Base-by-base conservation (phyloP, 2,888 invertebrate species). In the Aplocera efformata region DNA sequence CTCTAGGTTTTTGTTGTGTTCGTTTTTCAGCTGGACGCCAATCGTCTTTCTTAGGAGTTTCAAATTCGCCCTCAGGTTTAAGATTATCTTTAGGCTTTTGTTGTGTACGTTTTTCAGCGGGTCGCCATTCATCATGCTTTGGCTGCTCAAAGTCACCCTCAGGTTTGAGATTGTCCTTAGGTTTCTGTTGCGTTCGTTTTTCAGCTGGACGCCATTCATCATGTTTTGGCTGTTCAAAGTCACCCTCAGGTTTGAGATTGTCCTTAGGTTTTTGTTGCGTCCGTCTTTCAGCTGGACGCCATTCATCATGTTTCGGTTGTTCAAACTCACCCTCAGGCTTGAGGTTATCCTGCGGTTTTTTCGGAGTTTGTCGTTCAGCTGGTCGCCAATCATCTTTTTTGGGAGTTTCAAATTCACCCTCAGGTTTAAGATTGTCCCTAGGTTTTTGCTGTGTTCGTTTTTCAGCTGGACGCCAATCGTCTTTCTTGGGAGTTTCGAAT, bases 281-380 rank as follows among this genome's bases (percentile, higher is more conserved):
- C 0, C 86, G 85, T 27, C 89, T 63, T 71, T 80, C 2, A 7
- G 76, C 82, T 26, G 89, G 81, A 10, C 54, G 64, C 63, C 66
- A 76, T 37, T 64, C 60, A 20, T 67, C 75, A 46, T 59, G 61
- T 30, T 66, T 62, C 0, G 77, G 83, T 6, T 64, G 42, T 32
- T 85, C 80, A 50, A 91, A 91, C 3, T 89, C 89, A 6, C 42
- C 92, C 67, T 92, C 91, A 0, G 90, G 82, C 41, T 74, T 81
- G 0, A 92, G 58, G 51, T 92, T 92, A 47, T 83, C 92, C 53
- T 86, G 72, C 0, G 91, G 93, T 53, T 88, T 92, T 50, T 72
- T 89, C 1, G 76, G 77, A n/a, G 78, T 78, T 11, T 78, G 86
- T 44, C 89, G 69, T 56, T 91, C 91, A 35, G 84, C 90, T 10